Base-by-base conservation (phyloP, 2,113 vertebrate species). In the Chelonoidis abingdonii region DNA sequence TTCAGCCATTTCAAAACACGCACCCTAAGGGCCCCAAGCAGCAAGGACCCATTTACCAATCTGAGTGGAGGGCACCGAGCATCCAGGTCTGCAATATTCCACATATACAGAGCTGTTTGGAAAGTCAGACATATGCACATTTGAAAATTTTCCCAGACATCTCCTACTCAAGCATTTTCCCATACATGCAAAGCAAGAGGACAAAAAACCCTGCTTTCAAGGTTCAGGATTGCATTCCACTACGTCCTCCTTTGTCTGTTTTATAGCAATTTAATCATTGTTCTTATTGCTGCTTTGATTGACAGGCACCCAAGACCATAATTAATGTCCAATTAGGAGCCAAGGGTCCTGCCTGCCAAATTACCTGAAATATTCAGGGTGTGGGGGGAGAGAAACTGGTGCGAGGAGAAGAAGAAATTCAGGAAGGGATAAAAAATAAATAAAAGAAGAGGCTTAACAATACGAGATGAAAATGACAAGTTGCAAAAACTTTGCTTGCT, bases 401-500 rank as follows among this genome's bases (percentile, higher is more conserved):
- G 19, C 41, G 41, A 6, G n/a, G 52, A 80, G 14, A 88, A 17
- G 5, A 11, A 54, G 25, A 0, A 9, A 17, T 19, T 19, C 14
- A 83, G 29, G 88, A 84, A 82, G 35, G 1, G 0, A 16, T 44
- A 78, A 69, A 38, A n/a, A 72, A 69, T 10, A 56, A 90, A 78
- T 21, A 59, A 86, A 85, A 80, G 50, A 82, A 93, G 35, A 87
- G 35, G 9, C 19, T 3, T 53, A 0, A 0, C 2, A 29, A 1
- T 83, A 14, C 31, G 25, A 89, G 93, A 93, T 52, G 49, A 91
- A 89, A 96, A 87, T 13, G 87, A 54, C 16, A 52, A n/a, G 29
- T 95, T 92, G 87, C 93, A 96, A 95, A 94, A 96, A 13, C 75
- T 53, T 22, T 0, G 0, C 83, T 95, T 96, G 92, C 92, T 89